Base-by-base conservation (phyloP, 2,888 invertebrate genomes). In the Stenodera caucasica region DNA sequence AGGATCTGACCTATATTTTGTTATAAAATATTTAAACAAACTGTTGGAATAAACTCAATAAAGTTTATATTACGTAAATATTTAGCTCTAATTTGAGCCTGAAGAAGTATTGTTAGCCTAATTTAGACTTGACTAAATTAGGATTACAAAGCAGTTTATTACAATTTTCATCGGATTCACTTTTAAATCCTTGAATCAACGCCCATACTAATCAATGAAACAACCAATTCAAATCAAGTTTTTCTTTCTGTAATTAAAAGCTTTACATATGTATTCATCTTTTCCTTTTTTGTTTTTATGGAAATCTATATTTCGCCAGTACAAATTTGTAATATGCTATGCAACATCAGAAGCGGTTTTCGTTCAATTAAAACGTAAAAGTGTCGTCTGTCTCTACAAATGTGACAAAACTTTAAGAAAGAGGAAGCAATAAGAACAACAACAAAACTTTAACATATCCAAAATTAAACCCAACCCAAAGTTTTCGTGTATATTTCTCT, bases 291-390 rank as follows among this genome's bases (percentile, higher is more conserved):
- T 26, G 18, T 3, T 15, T 1, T 29, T 29, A 4, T 29, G 29
- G 4, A 29, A 29, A 6, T 6, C 4, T 29, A 8, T 29, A 29
- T 29, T 4, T 29, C 29, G 29, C 2, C 32, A 32, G 5, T 32
- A 32, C 32, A 11, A 32, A 32, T 32, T 32, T 32, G 7, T 32
- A 32, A 2, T 2, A 26, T 21, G 35, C 29, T 49, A 58, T 55
- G 54, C 54, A 15, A 60, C 54, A 54, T 60, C 51, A 53, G 54
- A 3, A 11, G 9, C 32, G 29, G 29, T 32, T 32, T 32, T 32
- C 35, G 14, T 56, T 60, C 56, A 60, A 60, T 60, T 60, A 60
- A 60, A 60, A 56, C 26, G 53, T 60, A 60, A 57, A 60, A 53
- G 60, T 60, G 56, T 60, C 60, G 3, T 49, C 8, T 29, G 45